A percentile compares a stretch with the other conserved stretches of the same genome.
These are phyloP conservation scores for Synaphobranchus kaupii DNA, from an alignment of 2,797 vertebrate species.

Conservation along the genomic window DNA sequence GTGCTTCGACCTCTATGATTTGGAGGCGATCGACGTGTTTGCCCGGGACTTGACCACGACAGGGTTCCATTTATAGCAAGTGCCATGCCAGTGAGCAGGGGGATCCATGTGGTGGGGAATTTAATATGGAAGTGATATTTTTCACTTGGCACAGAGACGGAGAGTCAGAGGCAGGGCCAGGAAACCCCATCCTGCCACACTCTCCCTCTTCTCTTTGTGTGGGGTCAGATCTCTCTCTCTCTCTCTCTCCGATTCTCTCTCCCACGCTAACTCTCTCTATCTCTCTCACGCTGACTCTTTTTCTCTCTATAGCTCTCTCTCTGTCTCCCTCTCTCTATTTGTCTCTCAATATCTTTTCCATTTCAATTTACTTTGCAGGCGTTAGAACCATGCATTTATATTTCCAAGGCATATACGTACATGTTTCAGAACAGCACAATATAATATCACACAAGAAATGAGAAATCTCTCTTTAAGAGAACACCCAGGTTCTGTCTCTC, in stretches of 20 bases:
- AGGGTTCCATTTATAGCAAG: slow-evolving; percentile 46
- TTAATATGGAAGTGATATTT: slow-evolving; percentile 42
- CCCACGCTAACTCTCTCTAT: not conserved
- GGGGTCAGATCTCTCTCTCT: not conserved
- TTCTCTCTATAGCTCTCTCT: not conserved
- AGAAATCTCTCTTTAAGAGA: not conserved
- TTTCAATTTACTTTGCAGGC: not conserved
- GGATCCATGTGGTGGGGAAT: slow-evolving; percentile 33
- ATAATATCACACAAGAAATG: not conserved
- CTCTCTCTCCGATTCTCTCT: slow-evolving; percentile 9
- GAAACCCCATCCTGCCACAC: slow-evolving; percentile 23
- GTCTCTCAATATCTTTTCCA: not conserved
- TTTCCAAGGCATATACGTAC: not conserved
- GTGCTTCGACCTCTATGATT: slow-evolving; percentile 8
- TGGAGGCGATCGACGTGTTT: not conserved
- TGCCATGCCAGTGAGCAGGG: not conserved
- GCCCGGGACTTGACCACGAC: slow-evolving; percentile 23
- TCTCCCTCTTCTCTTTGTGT: slow-evolving; percentile 11
- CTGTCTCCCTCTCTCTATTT: not conserved
- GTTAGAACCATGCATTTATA: not conserved
- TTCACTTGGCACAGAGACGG: slow-evolving; percentile 35
- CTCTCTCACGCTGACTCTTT: not conserved
- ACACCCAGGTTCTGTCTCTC: not conserved
- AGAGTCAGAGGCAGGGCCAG: slow-evolving; percentile 8
- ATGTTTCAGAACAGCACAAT: not conserved